Evolutionary conservation across 2,888 invertebrate species (phyloP).

Genomic region (Flexamia atlantica): DNA sequence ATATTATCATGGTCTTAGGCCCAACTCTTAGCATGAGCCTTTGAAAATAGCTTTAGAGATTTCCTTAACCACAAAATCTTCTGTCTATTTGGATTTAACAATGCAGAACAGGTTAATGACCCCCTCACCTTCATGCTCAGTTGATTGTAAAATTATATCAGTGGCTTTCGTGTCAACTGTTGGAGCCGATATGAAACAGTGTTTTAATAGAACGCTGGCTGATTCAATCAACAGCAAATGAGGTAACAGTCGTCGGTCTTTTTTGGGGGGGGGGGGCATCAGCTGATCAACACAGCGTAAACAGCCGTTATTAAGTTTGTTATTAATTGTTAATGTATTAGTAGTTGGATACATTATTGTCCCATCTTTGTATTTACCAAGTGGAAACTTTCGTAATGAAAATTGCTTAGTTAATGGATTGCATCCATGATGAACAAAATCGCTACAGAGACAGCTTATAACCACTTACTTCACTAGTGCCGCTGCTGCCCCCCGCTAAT

Average conservation of each 20-base stretch:
- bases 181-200: slow-evolving; percentile 10
- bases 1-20: no score
- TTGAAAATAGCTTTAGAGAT: no score
- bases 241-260: not conserved
- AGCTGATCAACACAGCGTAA: slow-evolving; percentile 29
- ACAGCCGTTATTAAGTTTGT: slow-evolving; percentile 15
- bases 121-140: not conserved
- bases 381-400: slow-evolving; percentile 6
- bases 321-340: slow-evolving; percentile 17
- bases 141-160: not conserved
- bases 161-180: not conserved
- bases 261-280: not conserved
- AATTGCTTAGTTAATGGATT: not conserved
- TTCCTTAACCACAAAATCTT: no score
- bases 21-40: no score
- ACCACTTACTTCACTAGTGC: no score
- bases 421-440: no score
- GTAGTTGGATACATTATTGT: not conserved
- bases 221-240: slow-evolving; percentile 32
- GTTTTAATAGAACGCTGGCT: slow-evolving; percentile 13
- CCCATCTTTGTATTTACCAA: not conserved
- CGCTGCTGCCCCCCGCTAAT: no score
- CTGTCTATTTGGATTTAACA: no score
- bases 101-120: no score
- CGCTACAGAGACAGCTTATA: no score